A percentile compares a stretch with the other conserved stretches of the same genome.
These are phyloP conservation scores for Acleris literana DNA, from an alignment of 2,888 invertebrate genomes.

Conservation along the genomic window DNA sequence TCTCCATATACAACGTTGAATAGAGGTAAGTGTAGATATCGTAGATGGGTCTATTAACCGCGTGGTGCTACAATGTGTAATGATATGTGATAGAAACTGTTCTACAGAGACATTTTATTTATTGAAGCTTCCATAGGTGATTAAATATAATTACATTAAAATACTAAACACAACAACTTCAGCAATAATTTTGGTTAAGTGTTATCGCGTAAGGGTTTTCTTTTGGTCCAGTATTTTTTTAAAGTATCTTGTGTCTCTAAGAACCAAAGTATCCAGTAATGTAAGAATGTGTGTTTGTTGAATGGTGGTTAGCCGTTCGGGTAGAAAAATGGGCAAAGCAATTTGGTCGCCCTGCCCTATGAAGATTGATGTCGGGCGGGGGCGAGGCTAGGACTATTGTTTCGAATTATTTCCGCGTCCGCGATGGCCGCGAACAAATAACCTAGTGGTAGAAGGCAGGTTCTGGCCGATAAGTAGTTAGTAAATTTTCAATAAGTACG, in stretches of 20 bases:
- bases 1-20: constrained; percentile 80
- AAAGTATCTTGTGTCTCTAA: constrained; percentile 55
- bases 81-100: constrained; percentile 82
- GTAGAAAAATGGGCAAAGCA: constrained; percentile 36
- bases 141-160: constrained; percentile 67
- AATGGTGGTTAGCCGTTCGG: constrained; percentile 46
- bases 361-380: constrained; percentile 32
- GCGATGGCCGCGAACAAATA: constrained; percentile 24
- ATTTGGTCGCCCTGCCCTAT: constrained; percentile 37
- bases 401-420: constrained; percentile 28
- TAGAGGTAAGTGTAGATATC: constrained; percentile 77
- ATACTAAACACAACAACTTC: constrained; percentile 58
- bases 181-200: constrained; percentile 77
- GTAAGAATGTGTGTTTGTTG: constrained; percentile 53
- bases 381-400: constrained; percentile 20
- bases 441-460: constrained; percentile 26
- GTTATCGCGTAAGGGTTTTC: constrained; percentile 58
- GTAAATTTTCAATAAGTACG: constrained; percentile 59
- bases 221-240: constrained; percentile 60
- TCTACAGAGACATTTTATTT: constrained; percentile 83
- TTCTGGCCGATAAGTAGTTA: constrained; percentile 50
- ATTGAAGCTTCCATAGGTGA: constrained; percentile 79
- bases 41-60: constrained; percentile 83
- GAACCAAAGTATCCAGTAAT: constrained; percentile 64
- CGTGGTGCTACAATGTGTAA: constrained; percentile 83